A percentile compares a stretch with the other conserved stretches of the same genome.
Conservation (phyloP, 2,113 vertebrate species). For the Todiramphus saurophagus region DNA sequence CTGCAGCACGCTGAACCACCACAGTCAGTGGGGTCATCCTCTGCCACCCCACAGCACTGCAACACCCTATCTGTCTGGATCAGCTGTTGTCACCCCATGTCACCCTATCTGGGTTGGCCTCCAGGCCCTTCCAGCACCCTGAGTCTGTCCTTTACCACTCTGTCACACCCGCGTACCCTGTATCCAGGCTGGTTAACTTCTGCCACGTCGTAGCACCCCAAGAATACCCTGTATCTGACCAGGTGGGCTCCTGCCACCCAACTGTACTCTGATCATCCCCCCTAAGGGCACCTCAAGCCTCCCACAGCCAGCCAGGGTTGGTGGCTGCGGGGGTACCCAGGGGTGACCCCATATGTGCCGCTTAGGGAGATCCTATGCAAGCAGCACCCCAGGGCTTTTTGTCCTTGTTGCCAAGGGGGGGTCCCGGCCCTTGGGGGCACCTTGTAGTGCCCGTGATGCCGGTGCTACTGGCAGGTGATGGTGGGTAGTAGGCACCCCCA, state of each 20-base stretch:
- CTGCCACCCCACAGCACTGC: background rate
- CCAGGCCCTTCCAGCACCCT: background rate
- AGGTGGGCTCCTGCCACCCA: background rate
- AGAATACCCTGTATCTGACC: background rate
- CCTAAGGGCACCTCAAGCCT: background rate
- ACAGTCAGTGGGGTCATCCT: too few species aligned
- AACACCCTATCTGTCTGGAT: too few species aligned
- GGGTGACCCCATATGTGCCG: background rate
- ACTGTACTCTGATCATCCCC: background rate
- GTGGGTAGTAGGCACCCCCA: background rate
- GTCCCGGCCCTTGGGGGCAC: fast-evolving
- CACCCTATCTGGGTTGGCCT: background rate
- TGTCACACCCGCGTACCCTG: fast-evolving
- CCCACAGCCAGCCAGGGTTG: background rate
- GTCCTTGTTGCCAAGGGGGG: too few species aligned
- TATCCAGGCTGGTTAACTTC: background rate
- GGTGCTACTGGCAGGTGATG: background rate
- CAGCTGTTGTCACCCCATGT: background rate
- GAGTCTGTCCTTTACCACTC: background rate
- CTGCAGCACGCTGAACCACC: background rate
- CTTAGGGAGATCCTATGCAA: fast-evolving
- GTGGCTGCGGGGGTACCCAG: background rate
- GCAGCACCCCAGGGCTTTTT: background rate
- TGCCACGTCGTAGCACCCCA: background rate
- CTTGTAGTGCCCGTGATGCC: fast-evolving